Conservation (phyloP, 2,113 vertebrate genomes). For the Nycticorax nycticorax region DNA sequence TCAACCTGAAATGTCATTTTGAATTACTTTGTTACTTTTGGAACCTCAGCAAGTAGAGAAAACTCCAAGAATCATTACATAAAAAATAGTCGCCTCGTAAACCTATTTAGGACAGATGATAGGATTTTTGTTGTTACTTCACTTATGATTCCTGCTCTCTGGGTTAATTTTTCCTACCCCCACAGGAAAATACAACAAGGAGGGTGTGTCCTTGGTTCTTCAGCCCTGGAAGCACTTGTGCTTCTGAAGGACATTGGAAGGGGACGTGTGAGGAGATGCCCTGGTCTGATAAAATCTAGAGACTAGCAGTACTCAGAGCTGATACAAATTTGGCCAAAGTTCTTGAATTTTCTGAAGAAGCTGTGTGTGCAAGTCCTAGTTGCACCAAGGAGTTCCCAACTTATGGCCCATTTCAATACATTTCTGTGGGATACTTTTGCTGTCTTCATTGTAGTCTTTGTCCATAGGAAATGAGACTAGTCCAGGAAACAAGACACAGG, state of each 20-base stretch:
- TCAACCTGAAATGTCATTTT: neutral
- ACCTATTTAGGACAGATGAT: neutral
- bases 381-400: neutral
- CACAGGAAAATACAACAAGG: neutral
- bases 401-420: neutral
- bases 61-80: neutral
- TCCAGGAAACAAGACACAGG: neutral
- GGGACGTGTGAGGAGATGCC: neutral
- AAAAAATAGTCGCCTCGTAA: neutral
- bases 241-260: neutral
- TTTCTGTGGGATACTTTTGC: neutral
- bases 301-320: neutral
- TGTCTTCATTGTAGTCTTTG: neutral
- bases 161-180: neutral
- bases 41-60: neutral
- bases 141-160: neutral
- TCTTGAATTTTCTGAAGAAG: neutral
- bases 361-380: neutral
- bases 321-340: neutral
- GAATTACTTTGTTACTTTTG: neutral
- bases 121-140: neutral
- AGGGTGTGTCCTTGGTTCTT: neutral
- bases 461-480: neutral
- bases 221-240: neutral
- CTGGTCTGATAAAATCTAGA: neutral